Evolutionary conservation across 2,113 vertebrate species (phyloP).

Genomic region (Genyomyrus donnyi): DNA sequence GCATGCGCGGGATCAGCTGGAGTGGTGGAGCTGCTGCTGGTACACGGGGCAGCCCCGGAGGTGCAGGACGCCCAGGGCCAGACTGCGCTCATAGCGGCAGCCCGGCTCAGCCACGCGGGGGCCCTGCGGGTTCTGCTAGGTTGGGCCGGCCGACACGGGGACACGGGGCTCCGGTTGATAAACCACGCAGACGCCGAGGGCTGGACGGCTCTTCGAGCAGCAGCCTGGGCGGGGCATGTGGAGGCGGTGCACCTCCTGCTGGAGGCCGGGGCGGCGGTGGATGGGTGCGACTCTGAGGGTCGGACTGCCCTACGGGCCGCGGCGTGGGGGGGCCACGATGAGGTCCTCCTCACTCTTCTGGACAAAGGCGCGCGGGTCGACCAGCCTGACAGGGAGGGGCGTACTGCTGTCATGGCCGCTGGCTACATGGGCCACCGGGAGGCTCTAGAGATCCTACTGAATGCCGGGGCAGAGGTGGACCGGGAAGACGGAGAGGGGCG

Average conservation of each 20-base stretch:
- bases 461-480: conserved; percentile 52
- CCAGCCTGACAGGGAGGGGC: conserved; percentile 57
- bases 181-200: conserved; percentile 64
- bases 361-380: conserved; percentile 55
- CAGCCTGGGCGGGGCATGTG: conserved; percentile 64
- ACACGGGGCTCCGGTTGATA: conserved; percentile 36
- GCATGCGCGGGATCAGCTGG: conserved; percentile 54
- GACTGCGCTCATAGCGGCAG: conserved; percentile 58
- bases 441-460: conserved; percentile 57
- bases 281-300: conserved; percentile 59
- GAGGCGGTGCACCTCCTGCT: conserved; percentile 57
- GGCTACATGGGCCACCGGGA: conserved; percentile 69
- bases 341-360: conserved; percentile 56
- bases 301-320: conserved; percentile 68
- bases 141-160: conserved; percentile 43
- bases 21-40: conserved; percentile 50
- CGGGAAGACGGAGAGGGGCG: conserved; percentile 60
- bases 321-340: conserved; percentile 68
- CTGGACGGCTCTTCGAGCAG: conserved; percentile 68
- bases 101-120: conserved; percentile 55
- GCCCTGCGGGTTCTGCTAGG: conserved; percentile 55
- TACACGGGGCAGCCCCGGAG: conserved; percentile 52
- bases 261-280: conserved; percentile 60
- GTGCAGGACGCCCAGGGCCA: conserved; percentile 61
- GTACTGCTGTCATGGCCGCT: conserved; percentile 65